phyloP scores from a whole-genome alignment of 2,888 invertebrate genomes.

The Orthosia cruda region DNA sequence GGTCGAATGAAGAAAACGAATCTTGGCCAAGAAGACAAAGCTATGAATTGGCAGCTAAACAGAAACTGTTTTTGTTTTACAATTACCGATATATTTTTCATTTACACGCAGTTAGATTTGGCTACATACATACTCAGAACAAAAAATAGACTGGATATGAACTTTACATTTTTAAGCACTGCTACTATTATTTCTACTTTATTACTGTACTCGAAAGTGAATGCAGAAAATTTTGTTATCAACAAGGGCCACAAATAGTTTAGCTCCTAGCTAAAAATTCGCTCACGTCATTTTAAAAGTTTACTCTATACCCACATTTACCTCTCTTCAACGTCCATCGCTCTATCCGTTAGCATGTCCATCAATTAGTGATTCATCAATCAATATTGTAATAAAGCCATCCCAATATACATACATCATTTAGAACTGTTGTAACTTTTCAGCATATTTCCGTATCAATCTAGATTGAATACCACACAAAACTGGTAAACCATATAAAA shows the following conservation, averaged over 20 bases:
- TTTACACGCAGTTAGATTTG: slow-evolving; percentile 47
- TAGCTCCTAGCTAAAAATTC: neutral
- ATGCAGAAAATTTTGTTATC: too few relatives aligned
- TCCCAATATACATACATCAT: neutral
- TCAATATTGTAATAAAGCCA: slow-evolving; percentile 22
- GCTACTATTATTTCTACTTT: neutral
- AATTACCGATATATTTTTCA: slow-evolving; percentile 45
- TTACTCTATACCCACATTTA: neutral
- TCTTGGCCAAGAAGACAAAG: slow-evolving; percentile 58
- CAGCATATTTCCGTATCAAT: neutral
- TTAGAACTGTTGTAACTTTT: slow-evolving; percentile 17
- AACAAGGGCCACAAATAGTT: neutral
- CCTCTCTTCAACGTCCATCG: neutral
- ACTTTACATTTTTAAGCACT: slow-evolving; percentile 4
- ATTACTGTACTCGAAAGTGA: neutral
- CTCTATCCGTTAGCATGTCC: neutral
- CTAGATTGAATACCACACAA: neutral
- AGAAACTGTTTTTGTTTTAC: slow-evolving; percentile 57
- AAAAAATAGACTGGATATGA: neutral
- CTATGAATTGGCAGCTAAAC: slow-evolving; percentile 56
- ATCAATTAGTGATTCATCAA: slow-evolving; percentile 33
- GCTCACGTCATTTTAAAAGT: neutral
- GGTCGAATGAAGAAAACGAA: slow-evolving; percentile 41
- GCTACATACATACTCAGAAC: slow-evolving; percentile 5
- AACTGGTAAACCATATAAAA: neutral